phyloP scores from a whole-genome alignment of 92 coral and sea anemone genomes.

The Siderastrea radians region DNA sequence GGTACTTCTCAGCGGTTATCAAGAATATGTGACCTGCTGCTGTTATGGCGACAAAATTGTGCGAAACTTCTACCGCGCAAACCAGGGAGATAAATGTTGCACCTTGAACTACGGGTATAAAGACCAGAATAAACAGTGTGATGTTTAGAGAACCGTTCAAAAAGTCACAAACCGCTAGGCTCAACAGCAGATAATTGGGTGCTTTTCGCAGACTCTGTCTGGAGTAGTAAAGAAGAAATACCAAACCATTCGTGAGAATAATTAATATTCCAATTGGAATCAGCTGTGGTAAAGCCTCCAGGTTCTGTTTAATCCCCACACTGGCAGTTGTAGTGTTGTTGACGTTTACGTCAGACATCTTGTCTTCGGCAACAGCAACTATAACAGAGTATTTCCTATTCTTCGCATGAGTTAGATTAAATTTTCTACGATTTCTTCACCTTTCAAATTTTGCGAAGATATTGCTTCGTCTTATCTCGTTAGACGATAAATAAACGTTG shows the following conservation, averaged over 20 bases:
- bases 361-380: not conserved
- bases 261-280: conserved; percentile 53
- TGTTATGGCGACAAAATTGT: conserved; percentile 71
- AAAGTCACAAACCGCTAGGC: conserved; percentile 74
- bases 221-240: conserved; percentile 57
- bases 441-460: not conserved
- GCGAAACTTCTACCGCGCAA: conserved; percentile 44
- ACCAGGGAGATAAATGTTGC: not conserved
- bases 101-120: not conserved
- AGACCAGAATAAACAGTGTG: conserved; percentile 42
- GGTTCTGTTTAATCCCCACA: not conserved
- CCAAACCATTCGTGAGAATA: conserved; percentile 58
- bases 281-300: conserved; percentile 31
- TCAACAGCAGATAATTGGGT: conserved; percentile 67
- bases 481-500: not conserved
- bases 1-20: conserved; percentile 85
- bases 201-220: conserved; percentile 61
- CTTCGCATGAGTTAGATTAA: not conserved
- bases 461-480: not conserved
- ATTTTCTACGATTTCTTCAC: not conserved
- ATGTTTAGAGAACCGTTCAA: conserved; percentile 66
- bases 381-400: too few species aligned
- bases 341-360: not conserved
- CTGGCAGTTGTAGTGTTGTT: conserved; percentile 18
- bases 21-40: conserved; percentile 76